These are phyloP conservation scores for Rhamphomyia laevipes DNA, from an alignment of 2,888 invertebrate species.

Conservation along the genomic window DNA sequence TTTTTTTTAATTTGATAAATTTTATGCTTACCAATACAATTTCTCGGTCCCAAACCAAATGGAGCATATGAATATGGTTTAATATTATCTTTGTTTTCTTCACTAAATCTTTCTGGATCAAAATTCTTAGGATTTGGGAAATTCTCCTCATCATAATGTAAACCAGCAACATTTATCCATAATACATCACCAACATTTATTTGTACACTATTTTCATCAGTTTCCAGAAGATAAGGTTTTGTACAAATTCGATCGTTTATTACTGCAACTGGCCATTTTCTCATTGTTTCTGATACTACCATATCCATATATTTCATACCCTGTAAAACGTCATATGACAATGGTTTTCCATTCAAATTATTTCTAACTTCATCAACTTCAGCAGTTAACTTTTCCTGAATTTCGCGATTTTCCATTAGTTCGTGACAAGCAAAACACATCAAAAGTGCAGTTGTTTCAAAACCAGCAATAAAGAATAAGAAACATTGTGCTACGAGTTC, in stretches of 20 bases:
- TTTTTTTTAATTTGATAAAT: not conserved
- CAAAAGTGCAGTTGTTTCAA: constrained; percentile 38
- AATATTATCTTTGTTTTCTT: constrained; percentile 42
- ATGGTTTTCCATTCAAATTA: constrained; percentile 35
- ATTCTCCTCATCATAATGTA: constrained; percentile 42
- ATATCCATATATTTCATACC: constrained; percentile 49
- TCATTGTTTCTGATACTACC: constrained; percentile 41
- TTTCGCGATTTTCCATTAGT: constrained; percentile 44
- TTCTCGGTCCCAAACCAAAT: constrained; percentile 48
- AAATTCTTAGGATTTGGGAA: constrained; percentile 45
- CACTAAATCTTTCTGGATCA: constrained; percentile 46
- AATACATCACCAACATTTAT: constrained; percentile 25
- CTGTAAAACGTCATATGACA: constrained; percentile 44
- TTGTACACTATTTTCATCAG: constrained; percentile 26
- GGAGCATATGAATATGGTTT: constrained; percentile 40
- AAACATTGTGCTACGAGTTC: constrained; percentile 47
- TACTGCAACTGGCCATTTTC: constrained; percentile 42
- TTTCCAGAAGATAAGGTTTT: constrained; percentile 38
- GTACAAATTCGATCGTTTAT: constrained; percentile 42
- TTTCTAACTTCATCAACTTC: constrained; percentile 28
- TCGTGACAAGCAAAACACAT: constrained; percentile 45
- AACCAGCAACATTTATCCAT: constrained; percentile 35
- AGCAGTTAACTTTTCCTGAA: constrained; percentile 44
- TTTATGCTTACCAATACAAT: constrained; percentile 42
- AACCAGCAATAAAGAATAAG: constrained; percentile 46